Conservation (phyloP, 2,797 vertebrate species). For the Cyprinodon diabolis region DNA sequence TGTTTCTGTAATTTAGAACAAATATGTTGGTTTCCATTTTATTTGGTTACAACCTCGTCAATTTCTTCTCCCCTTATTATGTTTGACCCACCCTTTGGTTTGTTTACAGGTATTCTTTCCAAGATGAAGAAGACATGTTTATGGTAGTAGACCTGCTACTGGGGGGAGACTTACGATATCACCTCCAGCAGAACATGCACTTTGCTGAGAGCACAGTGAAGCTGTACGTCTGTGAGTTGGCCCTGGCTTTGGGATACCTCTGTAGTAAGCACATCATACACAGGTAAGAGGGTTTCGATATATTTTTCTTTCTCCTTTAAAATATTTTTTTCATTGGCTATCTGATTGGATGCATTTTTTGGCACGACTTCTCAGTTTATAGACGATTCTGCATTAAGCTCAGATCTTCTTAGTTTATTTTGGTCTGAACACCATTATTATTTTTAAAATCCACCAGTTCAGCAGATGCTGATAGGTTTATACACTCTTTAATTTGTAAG, state of each 20-base stretch:
- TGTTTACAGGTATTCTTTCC: constrained; percentile 92
- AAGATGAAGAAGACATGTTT: constrained; percentile 99
- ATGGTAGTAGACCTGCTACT: constrained; percentile 98
- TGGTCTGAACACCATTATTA: constrained; percentile 37
- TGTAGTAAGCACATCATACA: constrained; percentile 91
- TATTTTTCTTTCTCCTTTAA: neutral
- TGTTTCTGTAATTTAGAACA: neutral
- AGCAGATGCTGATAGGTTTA: constrained; percentile 26
- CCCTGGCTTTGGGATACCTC: constrained; percentile 94
- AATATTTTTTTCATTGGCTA: neutral
- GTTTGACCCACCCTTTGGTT: neutral
- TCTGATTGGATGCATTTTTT: constrained; percentile 19
- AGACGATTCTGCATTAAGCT: constrained; percentile 42
- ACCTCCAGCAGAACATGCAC: constrained; percentile 93
- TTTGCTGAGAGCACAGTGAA: constrained; percentile 92
- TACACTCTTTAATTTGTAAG: constrained; percentile 54
- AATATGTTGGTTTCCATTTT: neutral
- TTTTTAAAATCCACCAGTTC: constrained; percentile 33
- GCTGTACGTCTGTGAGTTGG: constrained; percentile 92
- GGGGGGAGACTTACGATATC: constrained; percentile 95
- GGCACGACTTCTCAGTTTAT: constrained; percentile 33
- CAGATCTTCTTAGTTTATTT: constrained; percentile 50
- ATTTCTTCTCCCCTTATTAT: neutral
- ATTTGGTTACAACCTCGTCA: neutral
- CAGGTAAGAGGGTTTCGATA: constrained; percentile 77